Evolutionary conservation across 2,113 vertebrate genomes (phyloP), one percentile per base, ranked within the genome.

Genomic region (Embiotoca jacksoni): DNA sequence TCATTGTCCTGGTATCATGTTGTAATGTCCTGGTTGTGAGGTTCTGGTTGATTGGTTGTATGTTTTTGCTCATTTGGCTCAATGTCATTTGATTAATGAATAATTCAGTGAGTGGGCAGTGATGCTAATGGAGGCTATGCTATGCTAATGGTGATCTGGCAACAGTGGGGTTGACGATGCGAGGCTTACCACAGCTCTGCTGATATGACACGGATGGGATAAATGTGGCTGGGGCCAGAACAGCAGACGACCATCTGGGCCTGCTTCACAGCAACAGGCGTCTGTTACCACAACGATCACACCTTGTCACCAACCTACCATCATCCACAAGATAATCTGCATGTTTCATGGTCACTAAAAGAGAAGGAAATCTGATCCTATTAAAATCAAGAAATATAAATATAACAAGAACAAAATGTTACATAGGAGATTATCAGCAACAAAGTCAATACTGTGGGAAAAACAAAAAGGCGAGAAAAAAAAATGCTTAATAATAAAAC

Each of bases 171-270:
- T 50, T 90, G 83, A 80, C 60, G 47, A 64, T 59, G 62, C 30
- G 16, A 56, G 74, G 80, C 60, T 73, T 80, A 60, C 63, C 74
- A 53, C 78, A 63, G 67, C 84, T 73, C 73, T 77, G 68, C 56
- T 47, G 78, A 83, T 84, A 70, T 49, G 44, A 61, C 68, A 79
- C 23, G 68, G 63, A 75, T 80, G 32, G 63, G 80, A 89, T 85
- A 81, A 88, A 80, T 88, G 54, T 88, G 77, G 75, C 65, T 36
- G 14, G 70, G 63, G 72, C 75, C 11, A 16, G 79, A 35, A 75
- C 53, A 85, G 79, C 81, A 91, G 79, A 81, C 64, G 81, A 81
- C 91, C 83, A 84, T 91, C 83, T 93, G 86, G 75, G 72, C 82
- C 46, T 31, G 37, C 65, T 64, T 46, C 3, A 52, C 61, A 57